Percentiles rank a stretch among this genome's conserved stretches.
These are phyloP conservation scores for Spizella passerina DNA, from an alignment of 2,797 vertebrate species.

Conservation along the genomic window DNA sequence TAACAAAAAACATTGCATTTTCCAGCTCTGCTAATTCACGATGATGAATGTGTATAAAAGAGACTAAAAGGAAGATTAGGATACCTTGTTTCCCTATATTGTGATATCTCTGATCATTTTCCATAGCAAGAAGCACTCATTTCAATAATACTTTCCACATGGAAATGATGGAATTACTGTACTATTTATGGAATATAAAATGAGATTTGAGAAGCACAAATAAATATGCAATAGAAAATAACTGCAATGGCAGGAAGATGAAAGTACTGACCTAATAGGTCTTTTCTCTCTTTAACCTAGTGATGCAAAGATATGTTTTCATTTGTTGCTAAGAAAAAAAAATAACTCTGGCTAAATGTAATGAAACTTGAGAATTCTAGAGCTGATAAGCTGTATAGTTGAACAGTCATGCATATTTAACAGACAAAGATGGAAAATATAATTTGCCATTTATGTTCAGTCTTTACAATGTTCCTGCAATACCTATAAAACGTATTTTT, in stretches of 20 bases:
- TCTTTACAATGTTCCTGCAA: neutral
- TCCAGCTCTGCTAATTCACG: neutral
- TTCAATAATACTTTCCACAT: neutral
- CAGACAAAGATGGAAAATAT: neutral
- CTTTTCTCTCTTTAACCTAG: neutral
- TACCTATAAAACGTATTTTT: neutral
- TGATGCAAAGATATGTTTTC: slow-evolving; percentile 27
- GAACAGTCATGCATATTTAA: slow-evolving; percentile 15
- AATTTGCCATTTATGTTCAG: neutral
- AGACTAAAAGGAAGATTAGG: neutral
- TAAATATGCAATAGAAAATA: slow-evolving; percentile 36
- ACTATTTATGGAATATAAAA: slow-evolving; percentile 23
- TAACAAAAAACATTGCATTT: neutral
- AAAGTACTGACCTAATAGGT: neutral
- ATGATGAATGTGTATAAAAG: neutral
- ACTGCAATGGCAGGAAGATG: neutral
- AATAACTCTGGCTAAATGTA: neutral
- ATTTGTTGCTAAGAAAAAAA: neutral
- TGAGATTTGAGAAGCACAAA: slow-evolving; percentile 6
- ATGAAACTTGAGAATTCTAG: slow-evolving; percentile 7
- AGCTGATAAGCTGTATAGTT: neutral
- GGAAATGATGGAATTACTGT: neutral
- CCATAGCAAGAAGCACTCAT: neutral
- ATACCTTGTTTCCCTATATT: neutral
- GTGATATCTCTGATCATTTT: neutral